A percentile compares a stretch with the other conserved stretches of the same genome.
These are phyloP conservation scores for Heliconius hewitsoni DNA, from an alignment of 1,140 invertebrate species.

Conservation along the genomic window DNA sequence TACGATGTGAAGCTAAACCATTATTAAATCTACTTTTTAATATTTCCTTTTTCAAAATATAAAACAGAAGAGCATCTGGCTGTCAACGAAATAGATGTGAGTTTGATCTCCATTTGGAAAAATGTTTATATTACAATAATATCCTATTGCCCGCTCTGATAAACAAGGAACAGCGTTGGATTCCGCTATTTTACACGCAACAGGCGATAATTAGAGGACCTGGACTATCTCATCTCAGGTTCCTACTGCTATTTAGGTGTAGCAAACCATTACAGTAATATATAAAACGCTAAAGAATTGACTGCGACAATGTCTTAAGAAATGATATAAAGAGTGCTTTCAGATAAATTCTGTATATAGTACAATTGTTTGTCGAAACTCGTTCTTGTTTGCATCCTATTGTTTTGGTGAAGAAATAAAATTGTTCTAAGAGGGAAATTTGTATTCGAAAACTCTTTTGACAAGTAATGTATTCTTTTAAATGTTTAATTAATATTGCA, in stretches of 20 bases:
- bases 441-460: background rate
- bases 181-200: too few species aligned
- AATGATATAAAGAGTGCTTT: background rate
- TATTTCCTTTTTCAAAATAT: too few species aligned
- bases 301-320: background rate
- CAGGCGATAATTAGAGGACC: too few species aligned
- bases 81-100: too few species aligned
- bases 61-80: too few species aligned
- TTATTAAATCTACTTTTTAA: too few species aligned
- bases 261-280: background rate
- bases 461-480: background rate
- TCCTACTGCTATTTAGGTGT: background rate
- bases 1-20: too few species aligned
- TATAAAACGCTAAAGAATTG: background rate
- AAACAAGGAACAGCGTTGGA: too few species aligned
- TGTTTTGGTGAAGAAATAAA: background rate
- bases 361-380: background rate
- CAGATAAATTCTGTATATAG: background rate
- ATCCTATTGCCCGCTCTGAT: too few species aligned
- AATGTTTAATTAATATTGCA: background rate
- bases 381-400: background rate
- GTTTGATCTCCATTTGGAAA: too few species aligned
- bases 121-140: too few species aligned
- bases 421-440: background rate
- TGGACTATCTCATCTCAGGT: too few species aligned